Evolutionary conservation across 2,113 vertebrate genomes (phyloP), one percentile per base, ranked within the genome.

Genomic region (Butorides virescens): DNA sequence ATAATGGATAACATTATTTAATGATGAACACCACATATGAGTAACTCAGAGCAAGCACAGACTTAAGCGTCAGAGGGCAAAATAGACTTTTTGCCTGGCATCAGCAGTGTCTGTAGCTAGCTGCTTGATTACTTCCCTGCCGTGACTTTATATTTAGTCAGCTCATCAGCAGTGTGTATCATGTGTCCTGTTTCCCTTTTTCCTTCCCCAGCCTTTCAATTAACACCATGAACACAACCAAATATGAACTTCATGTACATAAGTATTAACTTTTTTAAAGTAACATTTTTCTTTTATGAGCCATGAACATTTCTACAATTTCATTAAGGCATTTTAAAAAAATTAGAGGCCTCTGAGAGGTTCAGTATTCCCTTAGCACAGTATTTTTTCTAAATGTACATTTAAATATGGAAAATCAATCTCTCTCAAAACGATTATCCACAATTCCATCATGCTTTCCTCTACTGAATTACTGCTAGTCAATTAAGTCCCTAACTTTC

Each of bases 31-130:
- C 66, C n/a, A 67, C 0, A 0, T 13, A 44, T 39, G 68, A 91
- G 44, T 86, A 95, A 94, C 27, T 50, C 37, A 58, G 36, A 63
- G 55, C 68, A 90, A 93, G 90, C 75, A 91, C 1, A 79, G 58
- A 63, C 88, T 30, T 50, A 21, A 55, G 61, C 1, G 1, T 95
- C 91, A 96, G 92, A 89, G 61, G 61, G 72, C 70, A 94, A 94
- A 96, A 96, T 80, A 81, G 6, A 74, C 77, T 78, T 91, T 93
- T 81, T 1, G 4, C 65, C 79, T 86, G 79, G 91, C 92, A 90
- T 86, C 92, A 96, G 93, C 96, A 84, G 49, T 23, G 61, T 72
- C 79, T 81, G 55, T 11, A 74, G 58, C 76, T 46, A 66, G 72
- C 71, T 50, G 20, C 19, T 2, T 50, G 72, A 77, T 86, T 71